phyloP scores from a whole-genome alignment of 2,113 vertebrate species.

The Centropus bengalensis region DNA sequence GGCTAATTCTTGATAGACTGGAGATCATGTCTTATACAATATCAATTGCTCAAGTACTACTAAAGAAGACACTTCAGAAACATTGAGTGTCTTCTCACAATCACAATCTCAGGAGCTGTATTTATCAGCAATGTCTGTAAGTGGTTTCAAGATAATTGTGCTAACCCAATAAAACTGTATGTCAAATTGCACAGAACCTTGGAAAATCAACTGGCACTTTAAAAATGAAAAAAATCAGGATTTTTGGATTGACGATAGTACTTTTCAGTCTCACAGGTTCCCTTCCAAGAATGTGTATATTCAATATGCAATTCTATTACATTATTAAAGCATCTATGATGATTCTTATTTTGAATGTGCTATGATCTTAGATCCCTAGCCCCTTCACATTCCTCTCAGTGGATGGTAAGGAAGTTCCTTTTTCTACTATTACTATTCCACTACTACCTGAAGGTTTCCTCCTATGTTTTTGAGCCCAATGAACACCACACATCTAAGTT shows the following conservation, averaged over 20 bases:
- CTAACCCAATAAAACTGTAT: neutral
- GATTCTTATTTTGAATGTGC: neutral
- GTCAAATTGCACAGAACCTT: neutral
- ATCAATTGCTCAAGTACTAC: slow-evolving; percentile 20
- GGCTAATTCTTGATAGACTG: slow-evolving; percentile 12
- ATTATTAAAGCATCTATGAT: neutral
- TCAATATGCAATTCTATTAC: neutral
- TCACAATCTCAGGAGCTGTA: neutral
- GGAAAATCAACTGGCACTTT: neutral
- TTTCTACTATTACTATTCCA: neutral
- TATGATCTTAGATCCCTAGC: neutral
- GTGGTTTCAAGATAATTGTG: slow-evolving; percentile 21
- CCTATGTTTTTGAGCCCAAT: neutral
- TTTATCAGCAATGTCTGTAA: neutral
- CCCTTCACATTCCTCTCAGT: neutral
- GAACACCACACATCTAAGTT: neutral
- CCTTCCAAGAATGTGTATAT: neutral
- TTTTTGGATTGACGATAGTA: neutral
- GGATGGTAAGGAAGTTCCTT: neutral
- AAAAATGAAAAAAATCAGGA: neutral
- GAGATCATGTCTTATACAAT: neutral
- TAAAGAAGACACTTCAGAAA: slow-evolving; percentile 22
- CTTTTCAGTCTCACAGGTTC: neutral
- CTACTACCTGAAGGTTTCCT: neutral
- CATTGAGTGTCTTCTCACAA: neutral